phyloP scores from a whole-genome alignment of 1,140 invertebrate genomes.

The Zophobas morio region DNA sequence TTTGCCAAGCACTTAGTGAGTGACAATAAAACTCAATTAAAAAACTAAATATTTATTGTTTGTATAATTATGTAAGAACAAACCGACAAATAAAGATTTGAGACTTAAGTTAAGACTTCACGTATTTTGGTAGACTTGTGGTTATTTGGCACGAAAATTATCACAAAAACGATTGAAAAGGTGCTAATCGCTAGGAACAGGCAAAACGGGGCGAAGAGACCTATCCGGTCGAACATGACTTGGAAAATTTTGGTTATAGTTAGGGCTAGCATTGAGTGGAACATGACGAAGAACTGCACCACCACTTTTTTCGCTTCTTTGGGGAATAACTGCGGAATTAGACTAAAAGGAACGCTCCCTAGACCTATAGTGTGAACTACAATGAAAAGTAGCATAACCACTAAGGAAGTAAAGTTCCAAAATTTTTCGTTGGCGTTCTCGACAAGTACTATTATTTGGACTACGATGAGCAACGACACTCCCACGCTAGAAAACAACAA shows the following conservation, averaged over 20 bases:
- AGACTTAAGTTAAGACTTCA: neutral
- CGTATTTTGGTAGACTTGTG: constrained; percentile 7
- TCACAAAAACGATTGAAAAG: constrained; percentile 55
- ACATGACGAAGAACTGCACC: constrained; percentile 57
- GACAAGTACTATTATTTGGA: constrained; percentile 57
- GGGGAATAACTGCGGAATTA: constrained; percentile 60
- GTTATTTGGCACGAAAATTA: constrained; percentile 55
- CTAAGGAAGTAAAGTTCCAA: constrained; percentile 57
- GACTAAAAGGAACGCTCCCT: constrained; percentile 57
- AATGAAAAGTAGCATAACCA: constrained; percentile 58
- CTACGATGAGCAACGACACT: constrained; percentile 48
- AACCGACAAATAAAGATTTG: constrained; percentile 7
- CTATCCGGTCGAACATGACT: constrained; percentile 57
- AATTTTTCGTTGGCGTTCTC: constrained; percentile 55
- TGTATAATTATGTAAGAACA: constrained; percentile 21
- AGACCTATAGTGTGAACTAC: constrained; percentile 58
- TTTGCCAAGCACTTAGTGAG: neutral
- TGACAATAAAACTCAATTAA: constrained; percentile 7
- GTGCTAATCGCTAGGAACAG: constrained; percentile 55
- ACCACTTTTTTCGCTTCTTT: constrained; percentile 50
- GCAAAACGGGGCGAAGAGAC: constrained; percentile 56
- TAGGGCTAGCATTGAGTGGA: constrained; percentile 59
- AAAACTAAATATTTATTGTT: constrained; percentile 6
- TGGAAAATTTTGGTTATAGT: constrained; percentile 65
- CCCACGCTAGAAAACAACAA: constrained; percentile 56